Evolutionary conservation across 2,888 invertebrate genomes (phyloP), one percentile per base, ranked within the genome.

Genomic region (Cheilosia grossa): DNA sequence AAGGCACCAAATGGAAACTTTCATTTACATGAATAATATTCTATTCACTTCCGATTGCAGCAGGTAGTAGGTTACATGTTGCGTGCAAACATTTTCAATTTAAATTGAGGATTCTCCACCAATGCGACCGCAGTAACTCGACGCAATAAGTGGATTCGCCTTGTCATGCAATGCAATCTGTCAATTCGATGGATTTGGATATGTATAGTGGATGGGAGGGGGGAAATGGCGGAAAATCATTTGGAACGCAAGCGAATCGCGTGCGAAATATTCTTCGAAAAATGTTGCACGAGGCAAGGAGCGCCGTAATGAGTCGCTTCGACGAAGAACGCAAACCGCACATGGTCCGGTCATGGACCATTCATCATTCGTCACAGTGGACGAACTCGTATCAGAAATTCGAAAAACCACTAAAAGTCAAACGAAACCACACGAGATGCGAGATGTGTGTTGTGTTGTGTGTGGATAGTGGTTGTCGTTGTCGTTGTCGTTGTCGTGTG

Each of bases 281-380:
- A 10, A 19, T 40, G 30, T 70, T 17, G 70, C 70, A 73, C 17
- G 33, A 63, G 27, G 61, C 54, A 61, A 66, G 33, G 24, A 47
- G 56, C 30, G 56, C 24, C 53, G 66, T 77, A 78, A 78, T 82
- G 78, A 82, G 69, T 75, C 58, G 37, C 27, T 67, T 37, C 59
- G 33, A 54, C 63, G 54, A 61, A 49, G 40, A 19, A 47, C n/a
- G 30, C 30, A 17, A 49, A 58, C 56, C 54, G 30, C 61, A 58
- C 58, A 70, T 61, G 56, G 19, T 51, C 21, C 64, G 54, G 56
- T 66, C 78, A 56, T 78, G 78, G 82, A 63, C 61, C 80, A 80
- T 80, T 58, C 63, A 74, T 83, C 83, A 80, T 58, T 54, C 47
- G 74, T 74, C 59, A 70, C 59, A 53, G 73, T 83, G 58, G 63